These are phyloP conservation scores for Isurus oxyrinchus DNA, from an alignment of 2,113 vertebrate genomes.

Conservation along the genomic window DNA sequence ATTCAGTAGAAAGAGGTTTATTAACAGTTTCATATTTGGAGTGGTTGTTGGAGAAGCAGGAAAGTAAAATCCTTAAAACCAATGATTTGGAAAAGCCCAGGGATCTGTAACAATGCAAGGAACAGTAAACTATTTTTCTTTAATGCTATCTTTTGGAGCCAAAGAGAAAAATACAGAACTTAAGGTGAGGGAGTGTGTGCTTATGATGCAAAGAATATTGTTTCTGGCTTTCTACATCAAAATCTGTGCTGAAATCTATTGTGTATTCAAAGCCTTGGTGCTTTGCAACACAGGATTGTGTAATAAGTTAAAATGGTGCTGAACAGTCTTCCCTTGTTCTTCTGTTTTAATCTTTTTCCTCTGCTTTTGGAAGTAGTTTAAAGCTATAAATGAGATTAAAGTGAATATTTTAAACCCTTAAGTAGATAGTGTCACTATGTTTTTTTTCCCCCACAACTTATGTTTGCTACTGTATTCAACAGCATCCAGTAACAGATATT, in stretches of 20 bases:
- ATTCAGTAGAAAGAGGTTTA: neutral
- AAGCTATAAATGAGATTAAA: neutral
- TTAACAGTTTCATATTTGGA: neutral
- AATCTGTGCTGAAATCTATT: neutral
- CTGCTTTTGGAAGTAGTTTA: neutral
- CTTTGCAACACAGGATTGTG: neutral
- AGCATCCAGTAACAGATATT: neutral
- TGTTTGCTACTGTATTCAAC: neutral
- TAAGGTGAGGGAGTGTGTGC: neutral
- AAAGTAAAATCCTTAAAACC: neutral
- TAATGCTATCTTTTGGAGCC: neutral
- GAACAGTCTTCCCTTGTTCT: neutral
- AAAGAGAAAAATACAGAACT: neutral
- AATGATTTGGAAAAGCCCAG: neutral
- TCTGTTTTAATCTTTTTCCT: neutral
- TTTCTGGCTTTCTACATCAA: neutral
- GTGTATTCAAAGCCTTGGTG: neutral
- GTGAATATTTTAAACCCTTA: neutral
- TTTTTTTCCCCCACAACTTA: neutral
- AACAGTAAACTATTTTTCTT: neutral
- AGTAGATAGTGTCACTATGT: neutral
- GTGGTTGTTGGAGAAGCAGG: neutral
- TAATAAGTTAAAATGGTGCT: neutral
- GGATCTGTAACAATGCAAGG: neutral
- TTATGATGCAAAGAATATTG: neutral